Base-by-base conservation (phyloP, 2,113 vertebrate genomes). In the Ochotona curzoniae region DNA sequence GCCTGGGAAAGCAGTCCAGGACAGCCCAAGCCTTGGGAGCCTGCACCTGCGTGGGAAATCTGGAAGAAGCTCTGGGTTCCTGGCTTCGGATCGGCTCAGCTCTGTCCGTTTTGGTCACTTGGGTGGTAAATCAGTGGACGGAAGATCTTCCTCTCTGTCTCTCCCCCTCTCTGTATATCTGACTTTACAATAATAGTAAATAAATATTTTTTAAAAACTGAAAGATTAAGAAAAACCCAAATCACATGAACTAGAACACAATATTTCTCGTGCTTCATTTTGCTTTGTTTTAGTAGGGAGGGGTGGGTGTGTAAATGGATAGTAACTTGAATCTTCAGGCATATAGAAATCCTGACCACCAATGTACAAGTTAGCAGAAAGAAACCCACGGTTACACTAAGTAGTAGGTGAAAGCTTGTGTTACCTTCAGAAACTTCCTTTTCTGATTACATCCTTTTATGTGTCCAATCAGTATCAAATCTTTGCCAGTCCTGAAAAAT, bases 361-460 rank as follows among this genome's bases (percentile, higher is more conserved):
- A 64, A 61, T 63, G 21, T 67, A 18, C n/a, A 83, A 18, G 38
- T 86, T 89, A 47, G 54, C 84, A 86, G 75, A 85, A 85, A 93
- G 75, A 67, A 83, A 86, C 35, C 70, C n/a, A 54, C 76, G 92
- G 44, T 93, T 91, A 79, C 7, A 38, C 9, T 92, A 35, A 93
- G 35, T 92, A 6, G 74, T 86, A 51, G 17, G 8, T 76, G 54
- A 66, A 85, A 2, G 10, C 90, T 67, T 44, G 71, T 74, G 38
- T 89, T 85, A 76, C 25, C 61, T 89, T n/a, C 82, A 76, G 79
- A 91, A 54, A 5, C 25, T 89, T 86, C 66, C 44, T 86, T 79
- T 44, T 79, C 38, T 35, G 18, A 28, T 66, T 75, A 44, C 13
- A 69, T 94, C 11, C 51, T 89, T 81, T 85, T 74, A 38, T 93